Conservation (phyloP, 2,797 vertebrate species). For the Brotula barbata region DNA sequence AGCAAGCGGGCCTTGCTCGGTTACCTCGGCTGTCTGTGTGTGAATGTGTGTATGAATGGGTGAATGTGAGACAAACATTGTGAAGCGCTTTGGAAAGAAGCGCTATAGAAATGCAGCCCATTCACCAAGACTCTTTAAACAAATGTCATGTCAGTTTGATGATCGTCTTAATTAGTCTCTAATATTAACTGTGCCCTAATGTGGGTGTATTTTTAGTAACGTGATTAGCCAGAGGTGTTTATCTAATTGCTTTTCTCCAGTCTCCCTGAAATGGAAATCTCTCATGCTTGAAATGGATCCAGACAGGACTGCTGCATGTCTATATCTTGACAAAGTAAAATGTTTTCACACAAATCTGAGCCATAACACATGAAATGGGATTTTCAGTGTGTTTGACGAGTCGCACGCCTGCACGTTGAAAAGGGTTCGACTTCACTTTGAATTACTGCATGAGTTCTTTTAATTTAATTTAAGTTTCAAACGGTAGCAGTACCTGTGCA, state of each 20-base stretch:
- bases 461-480: too few relatives aligned
- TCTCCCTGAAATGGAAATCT: constrained; percentile 58
- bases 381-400: constrained; percentile 16
- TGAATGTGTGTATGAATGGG: too few relatives aligned
- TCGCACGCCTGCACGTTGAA: constrained; percentile 10
- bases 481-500: too few relatives aligned
- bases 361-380: constrained; percentile 44
- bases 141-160: constrained; percentile 54
- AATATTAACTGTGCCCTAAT: constrained; percentile 43
- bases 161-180: constrained; percentile 60
- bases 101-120: too few relatives aligned
- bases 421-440: constrained; percentile 25
- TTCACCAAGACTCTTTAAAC: constrained; percentile 35
- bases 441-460: constrained; percentile 9
- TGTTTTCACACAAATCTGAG: constrained; percentile 44
- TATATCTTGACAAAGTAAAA: constrained; percentile 53
- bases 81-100: too few relatives aligned
- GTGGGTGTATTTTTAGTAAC: constrained; percentile 51
- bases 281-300: constrained; percentile 60
- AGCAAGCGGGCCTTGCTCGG: too few relatives aligned
- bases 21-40: too few relatives aligned
- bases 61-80: too few relatives aligned
- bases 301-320: constrained; percentile 35
- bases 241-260: constrained; percentile 59
- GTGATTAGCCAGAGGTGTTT: constrained; percentile 62